Evolutionary conservation across 2,797 vertebrate species (phyloP).

Genomic region (Sebastes ruberrimus): DNA sequence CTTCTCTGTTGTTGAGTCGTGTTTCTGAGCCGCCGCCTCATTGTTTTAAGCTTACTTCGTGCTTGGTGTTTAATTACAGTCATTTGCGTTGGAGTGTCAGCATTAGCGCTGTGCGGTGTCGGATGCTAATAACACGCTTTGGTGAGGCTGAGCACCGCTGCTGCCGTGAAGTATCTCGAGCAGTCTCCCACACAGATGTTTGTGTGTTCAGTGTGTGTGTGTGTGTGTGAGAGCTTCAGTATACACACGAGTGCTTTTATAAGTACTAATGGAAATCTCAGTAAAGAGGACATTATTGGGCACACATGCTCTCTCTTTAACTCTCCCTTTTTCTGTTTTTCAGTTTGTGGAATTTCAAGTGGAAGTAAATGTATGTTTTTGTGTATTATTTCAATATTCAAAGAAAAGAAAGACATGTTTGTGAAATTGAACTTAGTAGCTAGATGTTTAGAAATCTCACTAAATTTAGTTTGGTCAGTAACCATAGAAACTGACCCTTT

Average conservation of each 20-base stretch:
- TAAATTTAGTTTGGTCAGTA: background rate
- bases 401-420: background rate
- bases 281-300: constrained; percentile 39
- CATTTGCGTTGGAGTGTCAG: constrained; percentile 79
- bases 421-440: background rate
- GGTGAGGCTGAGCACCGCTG: constrained; percentile 60
- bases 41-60: constrained; percentile 76
- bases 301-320: background rate
- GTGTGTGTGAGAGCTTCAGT: constrained; percentile 28
- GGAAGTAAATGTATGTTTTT: background rate
- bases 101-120: constrained; percentile 61
- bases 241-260: constrained; percentile 30
- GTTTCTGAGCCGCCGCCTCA: constrained; percentile 56
- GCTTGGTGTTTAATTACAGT: constrained; percentile 82
- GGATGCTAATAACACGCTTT: constrained; percentile 82
- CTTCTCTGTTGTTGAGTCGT: constrained; percentile 54
- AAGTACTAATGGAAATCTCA: constrained; percentile 52
- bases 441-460: background rate
- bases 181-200: constrained; percentile 73
- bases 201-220: constrained; percentile 19
- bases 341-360: background rate
- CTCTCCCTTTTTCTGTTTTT: background rate
- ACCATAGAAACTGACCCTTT: background rate
- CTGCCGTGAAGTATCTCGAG: constrained; percentile 65
- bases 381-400: background rate